These are phyloP conservation scores for Dicrostonyx torquatus DNA, from an alignment of 2,797 vertebrate species.

Conservation along the genomic window DNA sequence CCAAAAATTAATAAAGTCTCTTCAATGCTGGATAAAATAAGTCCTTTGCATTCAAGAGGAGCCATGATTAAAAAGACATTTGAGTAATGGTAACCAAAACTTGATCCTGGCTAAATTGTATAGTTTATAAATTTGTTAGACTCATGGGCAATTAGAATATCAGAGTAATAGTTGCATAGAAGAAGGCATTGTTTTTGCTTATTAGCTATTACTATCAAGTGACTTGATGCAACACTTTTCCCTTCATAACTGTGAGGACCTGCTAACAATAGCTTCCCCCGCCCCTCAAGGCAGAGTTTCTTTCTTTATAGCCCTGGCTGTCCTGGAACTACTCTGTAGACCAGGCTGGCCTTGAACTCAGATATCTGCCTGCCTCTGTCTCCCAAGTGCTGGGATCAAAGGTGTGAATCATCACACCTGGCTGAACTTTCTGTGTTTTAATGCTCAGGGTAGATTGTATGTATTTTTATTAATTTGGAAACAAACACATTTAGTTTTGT, in stretches of 20 bases:
- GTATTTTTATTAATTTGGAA: constrained; percentile 31
- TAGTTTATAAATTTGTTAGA: constrained; percentile 18
- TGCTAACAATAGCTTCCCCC: no score
- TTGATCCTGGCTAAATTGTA: not conserved
- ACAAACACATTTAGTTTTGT: constrained; percentile 10
- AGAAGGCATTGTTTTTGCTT: not conserved
- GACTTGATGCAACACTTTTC: not conserved
- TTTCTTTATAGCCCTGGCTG: not conserved
- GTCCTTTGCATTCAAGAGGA: constrained; percentile 24
- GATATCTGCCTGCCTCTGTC: not conserved
- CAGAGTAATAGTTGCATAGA: not conserved
- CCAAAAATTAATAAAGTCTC: no score
- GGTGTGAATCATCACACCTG: not conserved
- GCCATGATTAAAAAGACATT: not conserved
- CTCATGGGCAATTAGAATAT: not conserved
- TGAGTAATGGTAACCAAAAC: not conserved
- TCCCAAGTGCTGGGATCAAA: not conserved
- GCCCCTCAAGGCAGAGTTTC: not conserved
- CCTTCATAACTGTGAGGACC: constrained; percentile 7
- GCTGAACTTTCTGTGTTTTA: not conserved
- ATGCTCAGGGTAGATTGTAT: not conserved
- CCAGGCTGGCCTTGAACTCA: not conserved
- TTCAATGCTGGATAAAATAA: not conserved
- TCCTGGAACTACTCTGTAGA: not conserved
- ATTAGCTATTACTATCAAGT: no score